Base-by-base conservation (phyloP, 2,797 vertebrate genomes). In the Triplophysa yarkandensis region DNA sequence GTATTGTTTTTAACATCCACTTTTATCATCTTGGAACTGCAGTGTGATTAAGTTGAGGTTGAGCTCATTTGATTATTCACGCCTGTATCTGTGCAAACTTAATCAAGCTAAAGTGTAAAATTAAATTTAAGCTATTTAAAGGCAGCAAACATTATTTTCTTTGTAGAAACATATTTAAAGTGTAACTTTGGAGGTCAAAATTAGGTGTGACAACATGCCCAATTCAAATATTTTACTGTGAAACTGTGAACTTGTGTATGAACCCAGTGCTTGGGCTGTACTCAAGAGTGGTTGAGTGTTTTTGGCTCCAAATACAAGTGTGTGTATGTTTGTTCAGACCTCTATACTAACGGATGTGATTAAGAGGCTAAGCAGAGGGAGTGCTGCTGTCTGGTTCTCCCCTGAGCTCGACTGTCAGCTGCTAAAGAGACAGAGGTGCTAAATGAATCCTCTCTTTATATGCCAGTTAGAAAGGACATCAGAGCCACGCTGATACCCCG, bases 361-460 rank as follows among this genome's bases (percentile, higher is more conserved):
- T 63, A 68, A 63, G 43, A 71, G 52, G 27, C 23, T 71, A 43
- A 50, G 63, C 57, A 55, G 34, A 66, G 44, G 11, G 36, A 57
- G 46, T 23, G 1, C 19, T 54, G 46, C 17, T 30, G 50, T 69
- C 66, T 74, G 77, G 41, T 78, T 48, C 41, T 70, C 71, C 71
- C 58, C 66, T 70, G 52, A 58, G 71, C 60, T 55, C 66, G 6
- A 60, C 77, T 79, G 66, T 79, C 71, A 74, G 32, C 66, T 9
- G 66, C 25, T 75, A 58, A 74, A 74, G n/a, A 78, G 77, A 67
- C 65, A 71, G 25, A 34, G 57, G 34, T 55, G 61, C 55, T 54
- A 68, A 73, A 68, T 70, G 60, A 78, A 74, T 74, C 39, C 30
- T 63, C 66, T 75, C 67, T 66, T 63, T 55, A 48, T 58, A 68